Conservation (phyloP, 1,140 invertebrate genomes). For the Pentalonia nigronervosa region DNA sequence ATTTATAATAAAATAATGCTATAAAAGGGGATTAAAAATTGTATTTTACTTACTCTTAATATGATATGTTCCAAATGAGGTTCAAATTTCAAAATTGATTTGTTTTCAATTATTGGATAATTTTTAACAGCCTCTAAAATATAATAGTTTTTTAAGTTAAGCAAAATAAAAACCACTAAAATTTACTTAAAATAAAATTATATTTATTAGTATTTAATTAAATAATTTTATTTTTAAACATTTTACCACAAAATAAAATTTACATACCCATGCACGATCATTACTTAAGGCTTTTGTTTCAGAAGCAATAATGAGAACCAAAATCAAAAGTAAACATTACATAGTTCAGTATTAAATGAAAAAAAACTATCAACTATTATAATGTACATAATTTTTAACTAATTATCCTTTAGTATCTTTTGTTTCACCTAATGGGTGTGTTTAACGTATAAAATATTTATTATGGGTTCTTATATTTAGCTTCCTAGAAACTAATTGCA, state of each 20-base stretch:
- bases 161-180: not conserved
- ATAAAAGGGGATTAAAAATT: not conserved
- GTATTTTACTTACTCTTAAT: slow-evolving; percentile 11
- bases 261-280: not conserved
- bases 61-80: slow-evolving; percentile 6
- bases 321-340: not conserved
- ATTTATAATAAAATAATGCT: no score
- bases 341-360: not conserved
- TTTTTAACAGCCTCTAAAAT: slow-evolving; percentile 44
- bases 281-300: not conserved
- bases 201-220: not conserved
- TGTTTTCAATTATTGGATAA: slow-evolving; percentile 42
- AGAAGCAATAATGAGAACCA: slow-evolving; percentile 31
- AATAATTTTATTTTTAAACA: not conserved
- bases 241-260: not conserved
- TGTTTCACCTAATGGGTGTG: not conserved
- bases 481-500: not conserved
- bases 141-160: not conserved
- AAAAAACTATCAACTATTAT: not conserved
- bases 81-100: not conserved
- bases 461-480: not conserved
- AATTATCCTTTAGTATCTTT: not conserved
- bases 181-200: not conserved
- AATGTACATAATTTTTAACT: not conserved
- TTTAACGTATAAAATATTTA: not conserved